A percentile compares a stretch with the other conserved stretches of the same genome.
These are phyloP conservation scores for Sebastes glaucus DNA, from an alignment of 2,797 vertebrate species.

Conservation along the genomic window DNA sequence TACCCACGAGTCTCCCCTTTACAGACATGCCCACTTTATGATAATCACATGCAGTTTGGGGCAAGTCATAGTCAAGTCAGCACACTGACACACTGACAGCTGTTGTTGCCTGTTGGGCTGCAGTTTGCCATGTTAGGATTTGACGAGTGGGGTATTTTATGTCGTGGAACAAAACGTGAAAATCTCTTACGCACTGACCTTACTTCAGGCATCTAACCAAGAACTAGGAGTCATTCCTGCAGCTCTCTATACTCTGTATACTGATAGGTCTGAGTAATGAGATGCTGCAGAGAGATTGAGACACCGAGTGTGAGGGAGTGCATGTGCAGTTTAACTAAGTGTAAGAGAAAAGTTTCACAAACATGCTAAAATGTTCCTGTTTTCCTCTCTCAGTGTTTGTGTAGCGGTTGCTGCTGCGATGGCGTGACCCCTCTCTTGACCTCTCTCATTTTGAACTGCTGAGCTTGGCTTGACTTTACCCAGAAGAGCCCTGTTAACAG, in stretches of 20 bases:
- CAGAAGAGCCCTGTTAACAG: constrained; percentile 54
- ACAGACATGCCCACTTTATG: too few relatives aligned
- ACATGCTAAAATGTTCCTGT: constrained; percentile 2
- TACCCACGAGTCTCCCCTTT: too few relatives aligned
- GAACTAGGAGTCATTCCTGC: background rate
- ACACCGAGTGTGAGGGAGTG: background rate
- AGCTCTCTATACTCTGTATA: background rate
- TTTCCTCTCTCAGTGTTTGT: constrained; percentile 6
- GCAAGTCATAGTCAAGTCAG: too few relatives aligned
- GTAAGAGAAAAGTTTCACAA: constrained; percentile 10
- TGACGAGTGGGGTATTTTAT: too few relatives aligned
- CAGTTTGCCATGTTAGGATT: too few relatives aligned
- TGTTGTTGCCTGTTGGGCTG: too few relatives aligned
- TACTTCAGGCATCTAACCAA: too few relatives aligned
- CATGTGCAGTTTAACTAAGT: background rate
- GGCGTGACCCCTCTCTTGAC: constrained; percentile 45
- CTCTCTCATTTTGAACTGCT: constrained; percentile 48
- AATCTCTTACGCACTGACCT: too few relatives aligned
- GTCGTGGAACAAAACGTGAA: too few relatives aligned
- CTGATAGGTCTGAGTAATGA: background rate
- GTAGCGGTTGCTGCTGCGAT: constrained; percentile 30
- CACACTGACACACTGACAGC: too few relatives aligned
- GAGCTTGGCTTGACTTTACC: constrained; percentile 55
- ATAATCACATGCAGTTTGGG: too few relatives aligned
- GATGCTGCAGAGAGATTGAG: background rate